Conservation (phyloP, 2,888 invertebrate genomes). For the Lycia hirtaria region DNA sequence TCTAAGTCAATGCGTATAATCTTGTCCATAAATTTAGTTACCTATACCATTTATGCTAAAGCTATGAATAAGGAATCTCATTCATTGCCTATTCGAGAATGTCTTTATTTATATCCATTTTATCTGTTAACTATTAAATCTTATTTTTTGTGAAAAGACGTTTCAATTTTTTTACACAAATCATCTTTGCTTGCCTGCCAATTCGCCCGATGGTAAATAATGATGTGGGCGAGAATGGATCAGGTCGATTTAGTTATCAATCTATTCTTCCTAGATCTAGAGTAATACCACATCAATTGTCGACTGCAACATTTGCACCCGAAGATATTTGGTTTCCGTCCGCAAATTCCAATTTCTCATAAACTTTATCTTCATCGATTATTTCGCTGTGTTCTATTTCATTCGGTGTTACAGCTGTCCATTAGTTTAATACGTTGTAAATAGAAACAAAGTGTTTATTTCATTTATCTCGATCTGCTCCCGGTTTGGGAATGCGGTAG, state of each 20-base stretch:
- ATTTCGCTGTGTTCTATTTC: slow-evolving; percentile 29
- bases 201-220: no score
- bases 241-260: no score
- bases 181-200: no score
- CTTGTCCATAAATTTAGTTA: neutral
- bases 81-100: neutral
- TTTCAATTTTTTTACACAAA: neutral
- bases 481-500: slow-evolving; percentile 30
- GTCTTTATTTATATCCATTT: neutral
- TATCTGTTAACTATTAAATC: neutral
- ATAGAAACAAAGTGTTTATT: slow-evolving; percentile 30
- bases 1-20: slow-evolving; percentile 9
- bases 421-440: slow-evolving; percentile 34
- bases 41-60: slow-evolving; percentile 4
- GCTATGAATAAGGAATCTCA: neutral
- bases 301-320: neutral
- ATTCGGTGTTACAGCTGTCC: slow-evolving; percentile 31
- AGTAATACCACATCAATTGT: no score
- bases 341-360: slow-evolving; percentile 29
- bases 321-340: slow-evolving; percentile 18
- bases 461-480: slow-evolving; percentile 31
- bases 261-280: no score
- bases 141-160: neutral
- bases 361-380: slow-evolving; percentile 35
- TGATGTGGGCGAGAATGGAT: no score